Percentiles rank a stretch among this genome's conserved stretches.
phyloP scores from a whole-genome alignment of 2,797 vertebrate species.

The Phyllotis vaccarum region DNA sequence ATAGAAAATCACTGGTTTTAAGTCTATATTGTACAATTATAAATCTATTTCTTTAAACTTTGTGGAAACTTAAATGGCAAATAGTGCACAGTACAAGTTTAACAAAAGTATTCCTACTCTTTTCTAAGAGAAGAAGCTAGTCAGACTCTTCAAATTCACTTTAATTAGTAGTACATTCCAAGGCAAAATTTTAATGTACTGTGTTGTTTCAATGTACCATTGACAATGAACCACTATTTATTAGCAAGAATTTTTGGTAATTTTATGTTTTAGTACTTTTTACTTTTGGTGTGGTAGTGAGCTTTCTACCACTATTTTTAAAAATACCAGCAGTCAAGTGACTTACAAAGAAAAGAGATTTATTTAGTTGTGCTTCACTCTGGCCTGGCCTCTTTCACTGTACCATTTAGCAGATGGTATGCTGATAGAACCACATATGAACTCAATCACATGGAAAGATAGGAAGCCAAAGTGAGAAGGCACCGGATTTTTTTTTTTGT shows the following conservation, averaged over 20 bases:
- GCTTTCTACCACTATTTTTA: not conserved
- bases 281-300: not conserved
- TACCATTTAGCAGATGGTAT: not conserved
- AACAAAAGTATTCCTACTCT: not conserved
- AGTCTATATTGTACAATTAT: not conserved
- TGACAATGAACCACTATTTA: not conserved
- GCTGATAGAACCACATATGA: not conserved
- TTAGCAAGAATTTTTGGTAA: not conserved
- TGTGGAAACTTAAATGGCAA: constrained; percentile 28
- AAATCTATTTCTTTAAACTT: constrained; percentile 52
- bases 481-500: not conserved
- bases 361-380: not conserved
- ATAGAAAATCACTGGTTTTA: constrained; percentile 44
- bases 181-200: not conserved
- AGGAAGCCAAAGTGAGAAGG: not conserved
- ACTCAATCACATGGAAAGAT: not conserved
- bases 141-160: not conserved
- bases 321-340: not conserved
- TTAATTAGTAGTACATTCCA: not conserved
- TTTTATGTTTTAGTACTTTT: too few relatives aligned
- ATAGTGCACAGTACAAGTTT: not conserved
- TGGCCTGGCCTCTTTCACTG: not conserved
- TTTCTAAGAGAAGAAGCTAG: constrained; percentile 10
- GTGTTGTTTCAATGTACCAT: not conserved
- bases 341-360: not conserved